Percentiles rank a stretch among this genome's conserved stretches.
Conservation (phyloP, 2,888 invertebrate species). For the Gnatocerus cornutus region DNA sequence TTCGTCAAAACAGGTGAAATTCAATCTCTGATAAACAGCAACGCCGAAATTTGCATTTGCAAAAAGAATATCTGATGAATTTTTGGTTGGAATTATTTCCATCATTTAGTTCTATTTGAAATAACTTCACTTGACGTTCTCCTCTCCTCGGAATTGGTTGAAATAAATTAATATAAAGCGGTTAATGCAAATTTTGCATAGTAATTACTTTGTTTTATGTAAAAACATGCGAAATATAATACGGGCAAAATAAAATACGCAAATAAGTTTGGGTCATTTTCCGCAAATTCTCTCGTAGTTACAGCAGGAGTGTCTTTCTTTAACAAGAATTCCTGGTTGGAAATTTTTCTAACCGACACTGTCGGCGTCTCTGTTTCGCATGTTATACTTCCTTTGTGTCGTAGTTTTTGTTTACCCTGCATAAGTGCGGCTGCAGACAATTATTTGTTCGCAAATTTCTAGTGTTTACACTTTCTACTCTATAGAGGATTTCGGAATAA, state of each 20-base stretch:
- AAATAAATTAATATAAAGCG: not conserved
- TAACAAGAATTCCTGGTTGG: not conserved
- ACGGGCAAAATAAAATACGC: not conserved
- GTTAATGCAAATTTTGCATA: constrained; percentile 7
- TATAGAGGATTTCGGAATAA: too few species aligned
- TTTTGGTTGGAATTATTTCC: not conserved
- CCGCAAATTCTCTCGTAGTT: not conserved
- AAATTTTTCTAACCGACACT: too few species aligned
- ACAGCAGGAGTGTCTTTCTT: not conserved
- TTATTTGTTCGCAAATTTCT: too few species aligned
- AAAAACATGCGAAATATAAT: not conserved
- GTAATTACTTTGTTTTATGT: not conserved
- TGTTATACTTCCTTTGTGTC: too few species aligned
- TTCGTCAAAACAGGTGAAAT: constrained; percentile 2
- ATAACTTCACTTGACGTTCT: constrained; percentile 1
- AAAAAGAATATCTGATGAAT: constrained; percentile 7
- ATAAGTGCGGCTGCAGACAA: too few species aligned
- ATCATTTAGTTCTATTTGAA: constrained; percentile 2
- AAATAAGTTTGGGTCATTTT: constrained; percentile 5
- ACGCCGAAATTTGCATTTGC: constrained; percentile 4
- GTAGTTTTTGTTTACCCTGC: too few species aligned
- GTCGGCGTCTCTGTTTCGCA: too few species aligned
- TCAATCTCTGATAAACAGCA: constrained; percentile 1
- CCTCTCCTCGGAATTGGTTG: not conserved
- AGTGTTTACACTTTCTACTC: too few species aligned